A percentile compares a stretch with the other conserved stretches of the same genome.
These are phyloP conservation scores for Eumerus sabulonum DNA, from an alignment of 2,888 invertebrate genomes.

Conservation along the genomic window DNA sequence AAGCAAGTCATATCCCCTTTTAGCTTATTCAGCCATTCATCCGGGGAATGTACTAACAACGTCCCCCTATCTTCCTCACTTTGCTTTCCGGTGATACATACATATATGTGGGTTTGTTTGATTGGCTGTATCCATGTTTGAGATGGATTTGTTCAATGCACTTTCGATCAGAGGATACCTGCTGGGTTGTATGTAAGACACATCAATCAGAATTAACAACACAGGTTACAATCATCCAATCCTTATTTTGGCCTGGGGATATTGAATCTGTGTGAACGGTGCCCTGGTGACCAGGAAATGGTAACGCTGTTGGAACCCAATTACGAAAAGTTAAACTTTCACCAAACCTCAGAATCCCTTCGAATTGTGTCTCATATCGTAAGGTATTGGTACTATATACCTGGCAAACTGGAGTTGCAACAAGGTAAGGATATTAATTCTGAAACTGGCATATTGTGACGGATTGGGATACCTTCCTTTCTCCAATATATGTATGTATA, in stretches of 20 bases:
- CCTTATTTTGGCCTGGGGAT: no score
- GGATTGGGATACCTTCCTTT: conserved; percentile 17
- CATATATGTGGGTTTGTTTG: no score
- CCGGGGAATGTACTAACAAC: conserved; percentile 8
- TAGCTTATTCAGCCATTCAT: conserved; percentile 2
- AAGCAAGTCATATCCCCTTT: conserved; percentile 20
- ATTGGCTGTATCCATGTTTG: conserved; percentile 54
- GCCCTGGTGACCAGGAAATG: no score
- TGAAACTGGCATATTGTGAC: conserved; percentile 30
- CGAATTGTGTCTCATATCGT: no score
- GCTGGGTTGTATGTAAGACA: conserved; percentile 30
- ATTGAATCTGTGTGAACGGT: not conserved
- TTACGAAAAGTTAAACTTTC: not conserved
- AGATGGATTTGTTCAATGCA: conserved; percentile 42
- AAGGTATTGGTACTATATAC: no score
- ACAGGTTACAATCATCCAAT: not conserved
- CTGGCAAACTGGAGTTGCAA: no score
- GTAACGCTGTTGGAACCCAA: not conserved
- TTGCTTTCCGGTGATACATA: no score
- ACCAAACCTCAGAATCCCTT: not conserved
- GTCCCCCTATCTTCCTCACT: no score
- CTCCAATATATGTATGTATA: no score
- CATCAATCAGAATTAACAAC: conserved; percentile 65
- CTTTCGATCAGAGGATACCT: conserved; percentile 49
- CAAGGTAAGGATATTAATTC: conserved; percentile 32